Base-by-base conservation (phyloP, 2,797 vertebrate genomes). In the Cynodonichthys magdalenae region DNA sequence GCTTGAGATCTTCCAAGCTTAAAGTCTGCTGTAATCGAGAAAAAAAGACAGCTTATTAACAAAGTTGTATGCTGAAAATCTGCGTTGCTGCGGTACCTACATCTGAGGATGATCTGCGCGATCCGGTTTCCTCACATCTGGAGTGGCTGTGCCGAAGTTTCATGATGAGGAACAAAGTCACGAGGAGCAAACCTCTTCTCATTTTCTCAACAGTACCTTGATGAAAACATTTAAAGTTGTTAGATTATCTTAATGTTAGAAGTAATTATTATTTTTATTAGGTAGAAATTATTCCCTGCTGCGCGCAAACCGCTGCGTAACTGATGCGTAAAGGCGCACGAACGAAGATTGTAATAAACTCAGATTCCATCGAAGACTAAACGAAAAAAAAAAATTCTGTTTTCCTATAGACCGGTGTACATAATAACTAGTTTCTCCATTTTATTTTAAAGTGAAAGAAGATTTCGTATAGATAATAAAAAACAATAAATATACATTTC, bases 111-210 rank as follows among this genome's bases (percentile, higher is more conserved):
- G 82, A 42, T 71, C 59, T 88, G 74, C 79, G 85, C 51, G 85
- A 63, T 63, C 90, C 93, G 59, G 83, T 74, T 61, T 94, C 93
- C 69, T 92, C 90, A 78, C 94, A 95, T 74, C 88, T 92, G 69
- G 91, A 94, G 54, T 90, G 89, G 58, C 91, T 89, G 85, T 73
- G 89, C 29, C 56, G 82, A 83, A 90, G 86, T 82, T 93, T 92
- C 85, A 94, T 81, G 77, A 95, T 58, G 61, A 94, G 86, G 67
- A 95, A 89, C 81, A 95, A 76, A 75, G 84, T 84, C 58, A 92
- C 82, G 29, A 94, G 80, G 51, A 95, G 85, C 66, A 94, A 73
- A 45, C 86, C 44, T 80, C 82, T 87, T 80, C 81, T 89, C 95
- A 95, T 96, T 85, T 92, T 93, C 46, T 76, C 69, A 65, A 68